A percentile compares a stretch with the other conserved stretches of the same genome.
These are phyloP conservation scores for Andrena bucephala DNA, from an alignment of 2,888 invertebrate species.

Conservation along the genomic window DNA sequence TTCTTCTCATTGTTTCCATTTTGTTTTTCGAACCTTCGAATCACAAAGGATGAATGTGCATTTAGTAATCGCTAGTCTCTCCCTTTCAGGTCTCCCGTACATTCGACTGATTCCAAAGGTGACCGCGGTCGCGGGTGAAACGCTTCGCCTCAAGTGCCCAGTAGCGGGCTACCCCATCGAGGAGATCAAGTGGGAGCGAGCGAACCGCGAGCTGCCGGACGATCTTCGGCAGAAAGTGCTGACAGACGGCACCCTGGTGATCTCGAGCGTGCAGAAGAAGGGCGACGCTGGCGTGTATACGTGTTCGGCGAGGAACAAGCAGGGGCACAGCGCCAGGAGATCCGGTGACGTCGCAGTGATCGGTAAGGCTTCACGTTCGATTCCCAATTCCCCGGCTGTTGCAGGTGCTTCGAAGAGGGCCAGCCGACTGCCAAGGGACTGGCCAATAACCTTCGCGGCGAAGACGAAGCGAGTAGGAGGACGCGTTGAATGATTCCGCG, in stretches of 20 bases:
- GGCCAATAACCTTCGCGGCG: not conserved
- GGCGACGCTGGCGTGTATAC: slow-evolving; percentile 92
- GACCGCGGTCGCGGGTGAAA: slow-evolving; percentile 92
- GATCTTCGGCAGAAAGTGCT: slow-evolving; percentile 92
- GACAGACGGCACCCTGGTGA: slow-evolving; percentile 90
- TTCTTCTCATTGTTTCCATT: not conserved
- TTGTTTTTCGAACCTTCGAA: not conserved
- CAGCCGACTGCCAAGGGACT: slow-evolving; percentile 6
- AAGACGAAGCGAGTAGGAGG: slow-evolving; percentile 23
- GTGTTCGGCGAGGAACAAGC: slow-evolving; percentile 92
- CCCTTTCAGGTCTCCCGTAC: slow-evolving; percentile 89
- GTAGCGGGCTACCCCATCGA: slow-evolving; percentile 94
- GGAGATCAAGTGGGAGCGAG: slow-evolving; percentile 92
- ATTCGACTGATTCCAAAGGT: slow-evolving; percentile 93
- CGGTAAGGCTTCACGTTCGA: slow-evolving; percentile 87
- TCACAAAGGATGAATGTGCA: too few relatives aligned
- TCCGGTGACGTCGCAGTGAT: slow-evolving; percentile 92
- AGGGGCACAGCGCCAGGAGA: slow-evolving; percentile 90
- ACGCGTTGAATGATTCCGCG: not conserved
- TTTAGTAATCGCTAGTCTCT: too few relatives aligned
- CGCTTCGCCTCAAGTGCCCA: slow-evolving; percentile 91
- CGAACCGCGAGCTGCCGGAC: slow-evolving; percentile 91
- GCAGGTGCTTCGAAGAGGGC: slow-evolving; percentile 41
- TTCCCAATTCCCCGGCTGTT: slow-evolving; percentile 54
- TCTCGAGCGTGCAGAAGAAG: slow-evolving; percentile 91